Evolutionary conservation across 2,888 invertebrate species (phyloP), one percentile per base, ranked within the genome.

Genomic region (Noctua pronuba): DNA sequence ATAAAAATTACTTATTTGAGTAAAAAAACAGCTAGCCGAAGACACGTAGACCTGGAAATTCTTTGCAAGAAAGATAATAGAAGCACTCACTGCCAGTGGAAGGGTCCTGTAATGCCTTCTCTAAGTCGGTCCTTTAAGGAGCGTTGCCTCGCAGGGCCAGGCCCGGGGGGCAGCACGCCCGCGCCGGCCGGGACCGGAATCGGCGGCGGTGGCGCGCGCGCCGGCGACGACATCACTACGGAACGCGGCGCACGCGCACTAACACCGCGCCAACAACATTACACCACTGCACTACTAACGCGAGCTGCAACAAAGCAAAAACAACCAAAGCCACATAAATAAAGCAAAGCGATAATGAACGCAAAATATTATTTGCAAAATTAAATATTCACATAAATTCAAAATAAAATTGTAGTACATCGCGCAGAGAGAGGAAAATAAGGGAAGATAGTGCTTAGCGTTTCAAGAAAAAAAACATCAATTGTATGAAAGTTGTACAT

Each of bases 71-170:
- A 78, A 72, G 80, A 84, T 70, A 77, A 85, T 79, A 81, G 60
- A 79, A 89, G 84, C 92, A 98, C 98, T 98, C 97, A 98, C 98
- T 98, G 98, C 98, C 98, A 98, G 91, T 97, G 97, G 93, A 98
- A 98, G 91, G 98, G 98, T 94, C 98, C 98, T 71, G 98, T 97
- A 92, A 98, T 98, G 91, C 98, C 98, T 86, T 98, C 98, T 93
- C 98, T 97, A 73, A 98, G 97, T 77, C 98, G 97, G 94, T 98
- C 98, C 94, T 98, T 98, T 90, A 98, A 97, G 73, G 98, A 98
- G 83, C 98, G 97, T 92, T 98, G 98, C 78, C 98, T 97, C 81
- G 98, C 97, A 77, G 98, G 98, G 24, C 95, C 97, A 16, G 96
- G 96, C 49, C 96, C 96, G 35, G 96, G 94, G 75, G 96, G 96